phyloP scores from a whole-genome alignment of 2,113 vertebrate genomes.

The Pterocles orientalis region DNA sequence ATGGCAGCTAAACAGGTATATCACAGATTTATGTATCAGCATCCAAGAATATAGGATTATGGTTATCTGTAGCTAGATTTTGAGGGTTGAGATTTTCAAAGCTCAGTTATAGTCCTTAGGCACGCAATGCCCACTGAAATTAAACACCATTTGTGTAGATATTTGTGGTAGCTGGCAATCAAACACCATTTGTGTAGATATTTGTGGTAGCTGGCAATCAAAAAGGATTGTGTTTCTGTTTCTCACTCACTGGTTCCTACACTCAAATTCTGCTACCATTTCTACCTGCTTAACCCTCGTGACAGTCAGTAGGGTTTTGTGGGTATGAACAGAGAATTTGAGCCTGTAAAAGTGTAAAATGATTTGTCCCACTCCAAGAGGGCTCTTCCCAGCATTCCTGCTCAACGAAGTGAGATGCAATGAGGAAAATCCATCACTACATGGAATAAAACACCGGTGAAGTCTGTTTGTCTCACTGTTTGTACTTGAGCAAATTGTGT shows the following conservation, averaged over 20 bases:
- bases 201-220: not conserved
- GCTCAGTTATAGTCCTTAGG: not conserved
- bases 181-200: not conserved
- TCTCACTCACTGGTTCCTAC: not conserved
- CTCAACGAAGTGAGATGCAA: not conserved
- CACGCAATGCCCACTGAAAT: not conserved
- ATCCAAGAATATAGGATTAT: constrained; percentile 43
- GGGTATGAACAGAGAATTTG: constrained; percentile 32
- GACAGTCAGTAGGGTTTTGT: not conserved
- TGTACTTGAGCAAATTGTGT: not conserved
- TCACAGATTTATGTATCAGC: constrained; percentile 36
- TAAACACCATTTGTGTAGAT: not conserved
- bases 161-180: not conserved
- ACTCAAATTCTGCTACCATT: constrained; percentile 42
- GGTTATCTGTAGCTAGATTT: constrained; percentile 37
- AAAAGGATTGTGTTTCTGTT: not conserved
- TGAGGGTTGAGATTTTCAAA: not conserved
- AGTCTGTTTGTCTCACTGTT: not conserved
- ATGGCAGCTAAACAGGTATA: constrained; percentile 48
- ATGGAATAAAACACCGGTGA: not conserved
- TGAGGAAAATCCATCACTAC: not conserved
- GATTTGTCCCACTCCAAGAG: not conserved
- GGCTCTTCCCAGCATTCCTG: not conserved
- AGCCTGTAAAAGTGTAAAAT: not conserved
- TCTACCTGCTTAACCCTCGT: not conserved